Conservation (phyloP, 2,888 invertebrate genomes). For the Chelonus formosanus region DNA sequence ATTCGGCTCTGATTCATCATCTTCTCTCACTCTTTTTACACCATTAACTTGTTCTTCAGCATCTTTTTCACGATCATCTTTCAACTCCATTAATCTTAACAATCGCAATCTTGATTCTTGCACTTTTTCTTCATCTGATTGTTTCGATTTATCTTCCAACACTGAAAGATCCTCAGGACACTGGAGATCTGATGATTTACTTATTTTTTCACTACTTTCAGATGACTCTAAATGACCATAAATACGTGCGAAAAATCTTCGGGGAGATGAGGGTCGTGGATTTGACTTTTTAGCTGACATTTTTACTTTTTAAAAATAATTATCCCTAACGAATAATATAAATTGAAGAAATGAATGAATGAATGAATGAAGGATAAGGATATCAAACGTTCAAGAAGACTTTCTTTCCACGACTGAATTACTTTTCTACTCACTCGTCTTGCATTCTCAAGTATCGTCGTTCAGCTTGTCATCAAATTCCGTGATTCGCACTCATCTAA, state of each 20-base stretch:
- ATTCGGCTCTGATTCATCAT: not conserved
- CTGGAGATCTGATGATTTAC: constrained; percentile 43
- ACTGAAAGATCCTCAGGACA: constrained; percentile 26
- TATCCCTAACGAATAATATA: too few relatives aligned
- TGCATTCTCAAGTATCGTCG: constrained; percentile 33
- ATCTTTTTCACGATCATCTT: not conserved
- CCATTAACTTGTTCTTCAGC: not conserved
- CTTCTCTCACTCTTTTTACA: not conserved
- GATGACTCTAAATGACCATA: constrained; percentile 78
- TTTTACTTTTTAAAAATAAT: constrained; percentile 18
- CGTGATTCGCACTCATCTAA: constrained; percentile 33
- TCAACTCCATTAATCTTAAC: constrained; percentile 7
- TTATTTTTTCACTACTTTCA: constrained; percentile 38
- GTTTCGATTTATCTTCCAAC: not conserved
- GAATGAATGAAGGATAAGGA: too few relatives aligned
- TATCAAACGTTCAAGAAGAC: constrained; percentile 17
- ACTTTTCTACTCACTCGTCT: constrained; percentile 23
- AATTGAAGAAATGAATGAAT: too few relatives aligned
- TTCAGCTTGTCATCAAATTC: constrained; percentile 35
- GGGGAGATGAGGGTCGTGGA: constrained; percentile 76
- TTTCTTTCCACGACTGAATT: constrained; percentile 31
- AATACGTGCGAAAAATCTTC: constrained; percentile 81
- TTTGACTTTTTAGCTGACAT: constrained; percentile 50
- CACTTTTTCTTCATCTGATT: not conserved
- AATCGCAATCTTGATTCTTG: constrained; percentile 4